Evolutionary conservation across 2,113 vertebrate species (phyloP), one percentile per base, ranked within the genome.

Genomic region (Centropristis striata): DNA sequence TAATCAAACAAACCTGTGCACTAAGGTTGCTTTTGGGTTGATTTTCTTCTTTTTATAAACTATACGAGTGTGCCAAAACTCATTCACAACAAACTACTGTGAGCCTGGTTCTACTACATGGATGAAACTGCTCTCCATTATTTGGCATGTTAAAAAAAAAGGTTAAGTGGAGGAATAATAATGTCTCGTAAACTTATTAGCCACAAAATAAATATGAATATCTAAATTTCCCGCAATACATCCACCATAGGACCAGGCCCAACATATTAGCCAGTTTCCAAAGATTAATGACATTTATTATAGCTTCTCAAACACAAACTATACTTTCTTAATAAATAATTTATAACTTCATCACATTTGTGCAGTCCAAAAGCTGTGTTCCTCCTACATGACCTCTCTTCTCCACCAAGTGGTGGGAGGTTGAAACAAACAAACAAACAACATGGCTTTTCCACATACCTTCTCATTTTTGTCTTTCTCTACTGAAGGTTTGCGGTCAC

Each of bases 381-480:
- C n/a, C n/a, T n/a, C n/a, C n/a, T n/a, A n/a, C n/a, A n/a, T n/a
- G n/a, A n/a, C n/a, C n/a, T n/a, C n/a, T n/a, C n/a, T n/a, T n/a
- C n/a, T n/a, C n/a, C n/a, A n/a, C n/a, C n/a, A n/a, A n/a, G n/a
- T n/a, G n/a, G n/a, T n/a, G n/a, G n/a, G n/a, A n/a, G n/a, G n/a
- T n/a, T n/a, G n/a, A n/a, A n/a, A n/a, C n/a, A 32, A 32, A 6
- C 32, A 32, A 32, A 32, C 32, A 3, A 32, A 6, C 4, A 32
- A 32, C n/a, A 6, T 32, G 32, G 4, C 32, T 32, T 32, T 32
- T 32, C 3, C 32, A 41, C 47, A 23, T 41, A 85, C 90, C 86
- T 93, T 94, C n/a, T 90, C 89, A 32, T 86, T 91, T 44, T 93
- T 86, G 27, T 91, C 91, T 67, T 93, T 94, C 64, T 94, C 93